These are phyloP conservation scores for Willisornis vidua DNA, from an alignment of 2,113 vertebrate species.

Conservation along the genomic window DNA sequence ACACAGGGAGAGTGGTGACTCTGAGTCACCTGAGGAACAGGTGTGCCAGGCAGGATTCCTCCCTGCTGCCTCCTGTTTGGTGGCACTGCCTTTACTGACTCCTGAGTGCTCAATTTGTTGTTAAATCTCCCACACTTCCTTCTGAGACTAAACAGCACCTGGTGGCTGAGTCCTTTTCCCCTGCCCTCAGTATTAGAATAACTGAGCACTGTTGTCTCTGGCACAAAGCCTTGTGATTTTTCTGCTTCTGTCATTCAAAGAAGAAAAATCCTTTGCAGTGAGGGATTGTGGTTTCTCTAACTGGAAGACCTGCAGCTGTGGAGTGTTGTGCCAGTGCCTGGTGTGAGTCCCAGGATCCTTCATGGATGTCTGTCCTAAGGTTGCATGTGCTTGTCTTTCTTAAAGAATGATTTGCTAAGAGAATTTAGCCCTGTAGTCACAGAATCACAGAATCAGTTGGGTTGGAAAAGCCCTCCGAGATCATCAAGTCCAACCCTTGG, in stretches of 20 bases:
- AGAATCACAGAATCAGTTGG: too few species aligned
- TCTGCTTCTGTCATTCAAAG: background rate
- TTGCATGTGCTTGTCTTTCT: background rate
- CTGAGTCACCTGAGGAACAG: background rate
- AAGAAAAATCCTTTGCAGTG: background rate
- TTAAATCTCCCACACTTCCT: background rate
- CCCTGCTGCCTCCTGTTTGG: background rate
- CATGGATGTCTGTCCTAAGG: rapidly evolving
- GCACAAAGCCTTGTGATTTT: background rate
- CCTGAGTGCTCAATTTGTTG: background rate
- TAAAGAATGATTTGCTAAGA: background rate
- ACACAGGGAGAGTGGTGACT: background rate
- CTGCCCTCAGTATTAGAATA: background rate
- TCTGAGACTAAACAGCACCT: background rate
- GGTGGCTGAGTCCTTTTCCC: background rate
- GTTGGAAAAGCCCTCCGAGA: too few species aligned
- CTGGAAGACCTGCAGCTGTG: background rate
- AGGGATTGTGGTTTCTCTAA: background rate
- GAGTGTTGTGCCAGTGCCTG: background rate
- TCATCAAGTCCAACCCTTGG: too few species aligned
- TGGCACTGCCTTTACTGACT: background rate
- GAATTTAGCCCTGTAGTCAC: background rate
- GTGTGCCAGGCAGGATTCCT: background rate
- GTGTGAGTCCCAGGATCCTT: background rate
- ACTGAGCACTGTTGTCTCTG: background rate